Evolutionary conservation across 2,113 vertebrate species (phyloP), one percentile per base, ranked within the genome.

Genomic region (Antechinus flavipes): DNA sequence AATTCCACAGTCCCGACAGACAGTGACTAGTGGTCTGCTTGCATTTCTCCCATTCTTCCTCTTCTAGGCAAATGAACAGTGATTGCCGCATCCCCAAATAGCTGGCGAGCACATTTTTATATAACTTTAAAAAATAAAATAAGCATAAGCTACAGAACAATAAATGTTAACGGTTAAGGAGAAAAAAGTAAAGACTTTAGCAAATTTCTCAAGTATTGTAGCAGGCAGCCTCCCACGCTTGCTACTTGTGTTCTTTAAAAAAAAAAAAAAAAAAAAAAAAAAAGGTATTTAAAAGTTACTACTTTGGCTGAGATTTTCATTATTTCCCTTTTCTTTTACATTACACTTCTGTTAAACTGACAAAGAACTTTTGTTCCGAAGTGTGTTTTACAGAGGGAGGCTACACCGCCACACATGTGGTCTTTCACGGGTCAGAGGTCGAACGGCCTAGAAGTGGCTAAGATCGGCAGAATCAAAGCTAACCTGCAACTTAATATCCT

Each of bases 381-480:
- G 98, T 98, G 98, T 98, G 98, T 98, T 99, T 99, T 99, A 98
- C 98, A 97, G 98, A 98, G 98, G 97, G 96, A 98, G 97, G 98
- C 98, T 98, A 97, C 98, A 96, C 97, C 98, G 97, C 98, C 98
- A 98, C 99, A 99, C 99, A 99, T 99, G 99, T 99, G 99, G 99
- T 99, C 99, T 93, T 99, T 99, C 98, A 98, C 76, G 98, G 99
- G 99, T 99, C 99, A 99, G 68, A 98, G 99, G 99, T 99, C 99
- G 98, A 98, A 98, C 97, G 99, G 98, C 98, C 99, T 99, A 99
- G 98, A 99, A 99, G 99, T 98, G 98, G 94, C 98, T 98, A 98
- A 98, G 98, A 99, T 98, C 98, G 98, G 95, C 97, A 96, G 97
- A 98, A 98, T 99, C 99, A 99, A 99, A 99, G 98, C 98, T 98